Conservation (phyloP, 2,797 vertebrate genomes). For the Eulemur rubriventer region DNA sequence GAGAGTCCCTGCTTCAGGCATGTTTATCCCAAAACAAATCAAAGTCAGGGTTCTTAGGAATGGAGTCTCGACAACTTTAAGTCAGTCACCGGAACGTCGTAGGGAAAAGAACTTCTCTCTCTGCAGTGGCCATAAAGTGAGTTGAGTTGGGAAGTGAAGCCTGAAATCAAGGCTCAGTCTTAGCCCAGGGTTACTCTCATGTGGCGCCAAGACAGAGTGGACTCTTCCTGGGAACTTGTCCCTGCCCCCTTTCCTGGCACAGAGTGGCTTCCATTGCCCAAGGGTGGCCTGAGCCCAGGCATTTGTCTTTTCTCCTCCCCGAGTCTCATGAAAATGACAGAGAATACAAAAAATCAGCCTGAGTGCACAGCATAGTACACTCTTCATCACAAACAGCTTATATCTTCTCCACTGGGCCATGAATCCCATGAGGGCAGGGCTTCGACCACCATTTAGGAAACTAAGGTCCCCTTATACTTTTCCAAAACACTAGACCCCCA, state of each 20-base stretch:
- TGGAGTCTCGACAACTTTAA: not conserved
- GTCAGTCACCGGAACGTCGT: not conserved
- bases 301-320: not conserved
- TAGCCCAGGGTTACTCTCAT: not conserved
- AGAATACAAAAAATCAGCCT: not conserved
- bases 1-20: conserved; percentile 31
- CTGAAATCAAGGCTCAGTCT: not conserved
- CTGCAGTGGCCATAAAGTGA: not conserved
- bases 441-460: not conserved
- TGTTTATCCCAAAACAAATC: conserved; percentile 59
- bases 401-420: not conserved
- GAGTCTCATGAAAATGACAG: not conserved
- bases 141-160: not conserved
- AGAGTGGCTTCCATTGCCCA: not conserved
- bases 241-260: not conserved
- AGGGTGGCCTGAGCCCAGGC: accelerated
- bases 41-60: not conserved
- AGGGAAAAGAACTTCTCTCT: not conserved
- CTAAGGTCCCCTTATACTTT: not conserved
- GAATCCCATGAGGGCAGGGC: not conserved
- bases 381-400: not conserved
- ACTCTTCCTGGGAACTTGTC: not conserved
- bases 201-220: not conserved
- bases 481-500: not conserved
- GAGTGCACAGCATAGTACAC: not conserved